Conservation (phyloP, 1,140 invertebrate species). For the Spodoptera frugiperda region DNA sequence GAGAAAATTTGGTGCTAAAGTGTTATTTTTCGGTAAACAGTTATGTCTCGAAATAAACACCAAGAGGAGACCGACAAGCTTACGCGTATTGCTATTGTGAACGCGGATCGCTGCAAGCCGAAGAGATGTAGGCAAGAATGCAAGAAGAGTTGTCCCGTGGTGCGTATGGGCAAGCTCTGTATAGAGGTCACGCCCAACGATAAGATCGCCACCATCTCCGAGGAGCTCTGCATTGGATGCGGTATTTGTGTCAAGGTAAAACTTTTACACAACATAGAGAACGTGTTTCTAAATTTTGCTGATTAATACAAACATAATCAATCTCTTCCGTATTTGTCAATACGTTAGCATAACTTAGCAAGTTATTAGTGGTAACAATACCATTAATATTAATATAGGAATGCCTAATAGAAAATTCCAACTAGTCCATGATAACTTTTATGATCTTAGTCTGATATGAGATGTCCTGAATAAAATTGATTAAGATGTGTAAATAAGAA, state of each 20-base stretch:
- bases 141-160: slow-evolving; percentile 99
- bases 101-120: slow-evolving; percentile 99
- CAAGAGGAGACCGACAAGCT: slow-evolving; percentile 95
- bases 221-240: slow-evolving; percentile 99
- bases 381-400: too few relatives aligned
- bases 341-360: neutral
- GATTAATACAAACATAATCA: slow-evolving; percentile 6
- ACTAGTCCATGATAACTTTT: neutral
- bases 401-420: neutral
- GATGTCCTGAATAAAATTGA: too few relatives aligned
- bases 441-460: too few relatives aligned
- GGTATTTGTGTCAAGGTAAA: slow-evolving; percentile 98
- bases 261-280: neutral
- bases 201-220: slow-evolving; percentile 99
- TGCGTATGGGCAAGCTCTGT: slow-evolving; percentile 99
- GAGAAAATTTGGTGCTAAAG: slow-evolving; percentile 40
- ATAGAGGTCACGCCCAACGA: slow-evolving; percentile 99
- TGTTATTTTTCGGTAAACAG: slow-evolving; percentile 63
- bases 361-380: neutral
- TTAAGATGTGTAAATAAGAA: too few relatives aligned
- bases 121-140: slow-evolving; percentile 99
- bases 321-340: too few relatives aligned
- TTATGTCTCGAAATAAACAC: slow-evolving; percentile 91
- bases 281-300: neutral
- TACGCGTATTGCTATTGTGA: slow-evolving; percentile 99